Evolutionary conservation across 2,888 invertebrate genomes (phyloP), one percentile per base, ranked within the genome.

Genomic region (Catocala fraxini): DNA sequence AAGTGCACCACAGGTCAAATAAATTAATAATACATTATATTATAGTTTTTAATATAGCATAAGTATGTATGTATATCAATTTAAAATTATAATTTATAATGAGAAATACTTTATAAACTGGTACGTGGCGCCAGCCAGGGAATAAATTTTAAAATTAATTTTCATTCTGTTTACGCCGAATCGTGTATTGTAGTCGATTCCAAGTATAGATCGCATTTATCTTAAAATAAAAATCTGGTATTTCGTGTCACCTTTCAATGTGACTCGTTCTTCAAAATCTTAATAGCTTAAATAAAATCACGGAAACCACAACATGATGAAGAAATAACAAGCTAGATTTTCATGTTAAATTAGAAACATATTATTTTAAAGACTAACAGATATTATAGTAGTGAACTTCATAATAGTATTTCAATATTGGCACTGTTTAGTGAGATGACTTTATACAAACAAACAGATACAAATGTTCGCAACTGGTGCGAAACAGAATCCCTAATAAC

Each of bases 91-190:
- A 64, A 51, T 47, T 6, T 56, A 55, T 59, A 59, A 48, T 43
- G 51, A 59, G 49, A 49, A 56, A 48, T 56, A 57, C 52, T 53
- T 70, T 33, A 54, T 49, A 55, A 75, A 78, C 78, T 64, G 63
- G 78, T 67, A 73, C 64, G 56, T 51, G 78, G 76, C 76, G 79
- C 79, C 76, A 75, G 64, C 57, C 49, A 59, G 42, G 61, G 67
- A 68, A 68, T 66, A 59, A 47, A 59, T 62, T 68, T 63, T 58
- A n/a, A 42, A 39, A 61, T 58, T 48, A 10, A 62, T 56, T 60
- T 62, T 66, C 54, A 59, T 56, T 67, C 51, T 59, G 39, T 68
- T 68, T 63, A 56, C 53, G 53, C 48, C 42, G 54, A 54, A 54
- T 15, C 48, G 7, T 12, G 39, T 43, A 52, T 56, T 51, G 58